Evolutionary conservation across 1,140 invertebrate species (phyloP).

Genomic region (Rhyzopertha dominica): DNA sequence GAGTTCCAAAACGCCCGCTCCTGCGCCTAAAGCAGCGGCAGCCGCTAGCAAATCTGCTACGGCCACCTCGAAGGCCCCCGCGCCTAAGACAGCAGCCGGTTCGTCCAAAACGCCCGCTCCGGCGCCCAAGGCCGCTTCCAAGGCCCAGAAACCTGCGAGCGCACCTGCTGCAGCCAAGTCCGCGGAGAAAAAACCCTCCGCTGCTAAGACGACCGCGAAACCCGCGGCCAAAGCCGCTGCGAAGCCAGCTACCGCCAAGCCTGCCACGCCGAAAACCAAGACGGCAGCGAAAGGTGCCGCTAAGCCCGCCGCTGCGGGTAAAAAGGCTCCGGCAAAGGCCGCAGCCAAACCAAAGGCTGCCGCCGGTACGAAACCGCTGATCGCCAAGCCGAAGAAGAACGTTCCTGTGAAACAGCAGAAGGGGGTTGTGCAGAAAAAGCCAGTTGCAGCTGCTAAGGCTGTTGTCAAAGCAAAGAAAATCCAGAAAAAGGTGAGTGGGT

Average conservation of each 20-base stretch:
- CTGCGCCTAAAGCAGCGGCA: slow-evolving; percentile 46
- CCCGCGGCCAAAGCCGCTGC: slow-evolving; percentile 12
- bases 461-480: slow-evolving; percentile 61
- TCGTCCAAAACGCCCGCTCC: slow-evolving; percentile 45
- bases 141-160: slow-evolving; percentile 49
- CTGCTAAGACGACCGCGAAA: slow-evolving; percentile 21
- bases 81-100: slow-evolving; percentile 34
- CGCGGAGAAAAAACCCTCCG: slow-evolving; percentile 47
- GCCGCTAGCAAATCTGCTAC: slow-evolving; percentile 38
- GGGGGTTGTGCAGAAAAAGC: slow-evolving; percentile 47
- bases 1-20: slow-evolving; percentile 30
- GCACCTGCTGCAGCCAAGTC: slow-evolving; percentile 45
- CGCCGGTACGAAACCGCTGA: slow-evolving; percentile 26
- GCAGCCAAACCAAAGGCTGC: slow-evolving; percentile 42
- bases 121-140: slow-evolving; percentile 42
- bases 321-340: slow-evolving; percentile 38
- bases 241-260: slow-evolving; percentile 43
- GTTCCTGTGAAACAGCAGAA: slow-evolving; percentile 49
- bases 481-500: slow-evolving; percentile 68
- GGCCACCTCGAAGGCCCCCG: slow-evolving; percentile 29
- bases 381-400: slow-evolving; percentile 60
- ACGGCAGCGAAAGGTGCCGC: slow-evolving; percentile 40
- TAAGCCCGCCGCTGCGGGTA: slow-evolving; percentile 44
- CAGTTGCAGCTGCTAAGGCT: slow-evolving; percentile 49
- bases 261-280: slow-evolving; percentile 36